Base-by-base conservation (phyloP, 2,888 invertebrate genomes). In the Leptura quadrifasciata region DNA sequence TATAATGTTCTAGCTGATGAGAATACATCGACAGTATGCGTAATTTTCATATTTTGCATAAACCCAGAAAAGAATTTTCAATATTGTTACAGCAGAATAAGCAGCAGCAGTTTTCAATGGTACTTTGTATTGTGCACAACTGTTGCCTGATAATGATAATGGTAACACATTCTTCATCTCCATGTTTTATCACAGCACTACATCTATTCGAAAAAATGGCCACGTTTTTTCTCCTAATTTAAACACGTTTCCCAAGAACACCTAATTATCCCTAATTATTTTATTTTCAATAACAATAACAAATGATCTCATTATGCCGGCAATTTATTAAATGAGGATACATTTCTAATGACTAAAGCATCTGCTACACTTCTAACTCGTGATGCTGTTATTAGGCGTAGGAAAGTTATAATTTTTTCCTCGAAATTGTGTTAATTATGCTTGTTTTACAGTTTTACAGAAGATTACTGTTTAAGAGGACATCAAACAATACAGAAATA, bases 211-310 rank as follows among this genome's bases (percentile, higher is more conserved):
- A 12, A n/a, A n/a, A n/a, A n/a, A 47, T 15, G 3, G 10, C 2
- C 8, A n/a, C 12, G 21, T 54, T 64, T 27, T 68, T 21, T 10
- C 54, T 27, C 9, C 24, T 52, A 5, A 31, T 31, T 31, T 31
- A 31, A 57, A n/a, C 27, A 10, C 10, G 15, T 58, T 27, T 64
- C 63, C 27, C 31, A 72, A 55, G 20, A 39, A 31, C 17, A 20
- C 12, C 63, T 63, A 55, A 72, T 63, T 64, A 55, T 8, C 21
- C 17, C 27, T 20, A 31, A 72, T 35, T 10, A 72, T 72, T 64
- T 39, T 54, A 35, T 64, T 63, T 72, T 72, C 72, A 72, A 54
- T 72, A 72, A 63, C 54, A 54, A 72, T 63, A 63, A 63, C 63
- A 63, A 63, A 39, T 20, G 20, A 18, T 63, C 72, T 72, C 63